These are phyloP conservation scores for Tinamus major DNA, from an alignment of 2,797 vertebrate genomes.

Conservation along the genomic window DNA sequence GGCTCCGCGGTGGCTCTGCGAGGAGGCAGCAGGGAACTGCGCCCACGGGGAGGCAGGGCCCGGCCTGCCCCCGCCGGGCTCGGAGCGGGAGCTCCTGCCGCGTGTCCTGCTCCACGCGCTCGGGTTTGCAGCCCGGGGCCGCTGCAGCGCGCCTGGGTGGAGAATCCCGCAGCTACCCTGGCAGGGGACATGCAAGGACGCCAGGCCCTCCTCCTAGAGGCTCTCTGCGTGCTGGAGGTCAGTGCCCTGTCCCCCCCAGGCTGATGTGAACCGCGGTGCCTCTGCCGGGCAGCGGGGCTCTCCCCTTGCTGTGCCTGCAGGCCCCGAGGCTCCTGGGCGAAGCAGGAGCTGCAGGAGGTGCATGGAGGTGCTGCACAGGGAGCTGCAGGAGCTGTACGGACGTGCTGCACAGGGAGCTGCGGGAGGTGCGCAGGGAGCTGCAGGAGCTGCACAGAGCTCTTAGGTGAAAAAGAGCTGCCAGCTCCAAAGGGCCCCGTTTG, in stretches of 20 bases:
- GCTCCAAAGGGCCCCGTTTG: neutral
- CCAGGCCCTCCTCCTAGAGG: neutral
- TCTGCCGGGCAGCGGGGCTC: neutral
- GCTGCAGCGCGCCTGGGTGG: neutral
- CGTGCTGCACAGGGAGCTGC: too few relatives aligned
- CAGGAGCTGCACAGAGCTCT: neutral
- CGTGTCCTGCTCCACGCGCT: neutral
- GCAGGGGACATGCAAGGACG: too few relatives aligned
- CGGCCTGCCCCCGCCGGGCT: too few relatives aligned
- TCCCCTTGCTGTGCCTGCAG: neutral
- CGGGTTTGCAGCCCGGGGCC: neutral
- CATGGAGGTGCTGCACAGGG: too few relatives aligned
- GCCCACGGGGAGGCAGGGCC: too few relatives aligned
- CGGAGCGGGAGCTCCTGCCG: too few relatives aligned
- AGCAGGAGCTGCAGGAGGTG: too few relatives aligned
- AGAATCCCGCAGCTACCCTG: neutral
- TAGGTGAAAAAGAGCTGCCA: neutral
- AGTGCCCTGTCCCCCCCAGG: accelerated
- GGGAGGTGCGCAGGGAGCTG: too few relatives aligned
- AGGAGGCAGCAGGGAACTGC: too few relatives aligned
- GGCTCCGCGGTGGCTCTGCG: too few relatives aligned
- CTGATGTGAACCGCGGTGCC: accelerated
- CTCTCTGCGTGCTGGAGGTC: neutral
- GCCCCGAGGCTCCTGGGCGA: too few relatives aligned
- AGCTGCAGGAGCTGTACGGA: too few relatives aligned